A percentile compares a stretch with the other conserved stretches of the same genome.
Evolutionary conservation across 2,113 vertebrate genomes (phyloP).

Genomic region (Microcebus murinus): DNA sequence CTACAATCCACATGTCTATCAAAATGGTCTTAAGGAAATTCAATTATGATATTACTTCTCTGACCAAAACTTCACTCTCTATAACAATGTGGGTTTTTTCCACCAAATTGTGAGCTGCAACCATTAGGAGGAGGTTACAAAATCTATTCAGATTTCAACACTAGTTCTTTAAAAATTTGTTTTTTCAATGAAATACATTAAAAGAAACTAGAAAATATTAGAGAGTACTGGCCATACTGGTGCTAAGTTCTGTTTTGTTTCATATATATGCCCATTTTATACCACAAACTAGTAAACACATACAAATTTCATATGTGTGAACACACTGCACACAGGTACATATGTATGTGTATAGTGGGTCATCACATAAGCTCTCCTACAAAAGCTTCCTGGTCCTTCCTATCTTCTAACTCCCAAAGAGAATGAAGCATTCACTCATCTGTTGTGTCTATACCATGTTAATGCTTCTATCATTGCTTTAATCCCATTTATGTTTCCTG

Average conservation of each 20-base stretch:
- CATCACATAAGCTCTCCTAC: conserved; percentile 3
- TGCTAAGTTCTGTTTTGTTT: conserved; percentile 30
- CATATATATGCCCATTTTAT: not conserved
- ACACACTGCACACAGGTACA: not conserved
- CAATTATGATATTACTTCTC: not conserved
- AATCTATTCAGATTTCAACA: conserved; percentile 10
- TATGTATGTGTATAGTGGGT: not conserved
- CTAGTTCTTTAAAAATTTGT: not conserved
- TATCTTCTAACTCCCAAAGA: not conserved
- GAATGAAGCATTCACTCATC: not conserved
- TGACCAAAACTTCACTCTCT: not conserved
- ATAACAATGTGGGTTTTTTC: not conserved
- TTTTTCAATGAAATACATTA: not conserved
- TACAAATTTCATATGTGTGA: not conserved
- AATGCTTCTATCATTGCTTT: not conserved
- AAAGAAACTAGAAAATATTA: conserved; percentile 37
- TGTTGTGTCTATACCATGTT: not conserved
- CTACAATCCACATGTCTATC: not conserved
- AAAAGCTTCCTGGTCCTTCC: not conserved
- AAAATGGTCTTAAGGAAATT: conserved; percentile 36
- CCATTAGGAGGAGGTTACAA: not conserved
- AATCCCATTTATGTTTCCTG: not conserved
- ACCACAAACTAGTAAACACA: conserved; percentile 28
- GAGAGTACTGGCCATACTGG: not conserved
- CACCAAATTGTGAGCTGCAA: not conserved